A percentile compares a stretch with the other conserved stretches of the same genome.
Evolutionary conservation across 2,113 vertebrate genomes (phyloP).

Genomic region (Eulemur rufifrons): DNA sequence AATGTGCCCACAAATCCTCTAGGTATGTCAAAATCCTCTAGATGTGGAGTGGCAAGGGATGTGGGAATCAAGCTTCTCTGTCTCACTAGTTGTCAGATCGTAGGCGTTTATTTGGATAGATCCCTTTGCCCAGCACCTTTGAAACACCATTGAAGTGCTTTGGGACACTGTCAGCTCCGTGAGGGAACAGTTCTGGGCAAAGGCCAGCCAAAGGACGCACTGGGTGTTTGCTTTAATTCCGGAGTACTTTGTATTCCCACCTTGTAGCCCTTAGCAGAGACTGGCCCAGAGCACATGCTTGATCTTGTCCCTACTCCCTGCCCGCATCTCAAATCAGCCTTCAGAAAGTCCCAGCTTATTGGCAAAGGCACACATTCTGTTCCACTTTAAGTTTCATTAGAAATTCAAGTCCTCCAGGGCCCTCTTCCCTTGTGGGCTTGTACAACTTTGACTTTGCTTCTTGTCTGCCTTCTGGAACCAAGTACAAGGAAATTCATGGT

Average conservation of each 20-base stretch:
- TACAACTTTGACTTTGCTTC: slow-evolving; percentile 50
- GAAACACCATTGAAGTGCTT: background rate
- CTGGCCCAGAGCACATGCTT: slow-evolving; percentile 50
- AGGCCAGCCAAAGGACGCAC: background rate
- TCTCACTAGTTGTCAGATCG: background rate
- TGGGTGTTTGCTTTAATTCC: background rate
- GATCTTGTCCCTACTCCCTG: slow-evolving; percentile 75
- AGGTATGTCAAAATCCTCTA: background rate
- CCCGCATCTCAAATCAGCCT: slow-evolving; percentile 61
- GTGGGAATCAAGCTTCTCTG: background rate
- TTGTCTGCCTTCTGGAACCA: slow-evolving; percentile 59
- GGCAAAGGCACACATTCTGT: slow-evolving; percentile 74
- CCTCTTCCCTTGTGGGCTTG: slow-evolving; percentile 4
- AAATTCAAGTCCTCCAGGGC: slow-evolving; percentile 47
- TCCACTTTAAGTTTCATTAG: slow-evolving; percentile 71
- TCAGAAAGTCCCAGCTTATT: slow-evolving; percentile 73
- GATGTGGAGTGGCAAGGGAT: background rate
- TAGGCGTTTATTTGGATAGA: background rate
- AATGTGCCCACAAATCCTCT: background rate
- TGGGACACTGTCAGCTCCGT: background rate
- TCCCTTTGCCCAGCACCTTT: background rate
- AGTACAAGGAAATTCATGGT: slow-evolving; percentile 46
- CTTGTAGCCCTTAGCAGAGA: slow-evolving; percentile 14
- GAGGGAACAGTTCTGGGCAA: background rate
- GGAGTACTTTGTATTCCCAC: background rate